Evolutionary conservation across 2,888 invertebrate species (phyloP).

Genomic region (Melanotus villosus): DNA sequence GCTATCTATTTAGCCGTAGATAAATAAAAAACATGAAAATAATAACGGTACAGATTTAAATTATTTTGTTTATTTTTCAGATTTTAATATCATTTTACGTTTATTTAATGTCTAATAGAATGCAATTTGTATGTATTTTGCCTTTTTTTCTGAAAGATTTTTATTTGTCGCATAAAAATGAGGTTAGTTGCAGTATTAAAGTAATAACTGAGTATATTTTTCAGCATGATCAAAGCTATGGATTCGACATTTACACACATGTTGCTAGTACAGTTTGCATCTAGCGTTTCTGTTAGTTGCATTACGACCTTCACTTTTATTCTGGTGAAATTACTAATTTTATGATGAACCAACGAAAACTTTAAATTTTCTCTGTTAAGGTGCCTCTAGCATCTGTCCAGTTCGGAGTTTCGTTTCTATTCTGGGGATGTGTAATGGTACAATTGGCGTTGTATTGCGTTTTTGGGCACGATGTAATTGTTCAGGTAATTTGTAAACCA

Average conservation of each 20-base stretch:
- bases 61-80: too few relatives aligned
- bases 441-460: not conserved
- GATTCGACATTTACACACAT: not conserved
- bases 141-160: too few relatives aligned
- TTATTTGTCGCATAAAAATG: too few relatives aligned
- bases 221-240: not conserved
- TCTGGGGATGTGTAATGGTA: not conserved
- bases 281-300: not conserved
- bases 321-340: too few relatives aligned
- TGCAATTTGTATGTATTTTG: too few relatives aligned
- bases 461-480: slow-evolving; percentile 2
- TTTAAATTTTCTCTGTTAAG: not conserved
- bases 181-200: too few relatives aligned
- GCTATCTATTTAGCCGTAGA: too few relatives aligned
- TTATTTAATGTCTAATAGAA: too few relatives aligned
- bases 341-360: not conserved
- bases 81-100: too few relatives aligned
- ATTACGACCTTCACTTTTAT: slow-evolving; percentile 5
- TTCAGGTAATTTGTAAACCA: not conserved
- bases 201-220: too few relatives aligned
- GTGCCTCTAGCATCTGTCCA: not conserved
- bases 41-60: too few relatives aligned
- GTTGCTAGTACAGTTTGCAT: not conserved
- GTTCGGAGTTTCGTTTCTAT: not conserved
- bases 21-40: too few relatives aligned